Evolutionary conservation across 2,888 invertebrate genomes (phyloP).

Genomic region (Pachycephus smyrnensis): DNA sequence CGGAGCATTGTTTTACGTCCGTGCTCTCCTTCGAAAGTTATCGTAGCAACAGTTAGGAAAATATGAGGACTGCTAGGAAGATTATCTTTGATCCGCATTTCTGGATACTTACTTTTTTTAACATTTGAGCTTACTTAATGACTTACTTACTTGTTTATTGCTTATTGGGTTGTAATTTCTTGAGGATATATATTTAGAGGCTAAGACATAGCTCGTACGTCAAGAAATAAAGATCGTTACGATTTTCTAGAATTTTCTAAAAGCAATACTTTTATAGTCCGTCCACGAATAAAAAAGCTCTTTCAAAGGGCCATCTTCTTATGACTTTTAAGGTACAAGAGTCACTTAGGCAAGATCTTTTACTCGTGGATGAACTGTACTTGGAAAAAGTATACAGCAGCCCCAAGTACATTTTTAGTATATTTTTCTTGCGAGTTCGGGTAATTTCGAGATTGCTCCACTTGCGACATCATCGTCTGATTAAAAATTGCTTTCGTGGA

Average conservation of each 20-base stretch:
- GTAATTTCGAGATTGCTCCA: background rate
- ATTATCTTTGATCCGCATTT: background rate
- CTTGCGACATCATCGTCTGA: conserved; percentile 39
- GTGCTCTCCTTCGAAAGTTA: conserved; percentile 32
- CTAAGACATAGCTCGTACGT: background rate
- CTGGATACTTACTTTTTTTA: background rate
- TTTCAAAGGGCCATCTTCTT: background rate
- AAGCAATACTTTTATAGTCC: background rate
- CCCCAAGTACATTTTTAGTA: background rate
- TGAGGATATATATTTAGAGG: background rate
- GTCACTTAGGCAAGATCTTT: background rate
- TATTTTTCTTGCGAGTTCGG: background rate
- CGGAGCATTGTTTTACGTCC: conserved; percentile 41
- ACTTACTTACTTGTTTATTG: background rate
- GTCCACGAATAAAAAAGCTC: background rate
- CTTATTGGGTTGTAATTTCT: background rate
- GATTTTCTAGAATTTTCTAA: background rate
- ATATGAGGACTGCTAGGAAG: background rate
- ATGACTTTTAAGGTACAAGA: background rate
- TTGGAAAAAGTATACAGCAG: background rate
- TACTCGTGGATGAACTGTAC: background rate
- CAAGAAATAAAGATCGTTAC: background rate
- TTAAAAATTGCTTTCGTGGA: conserved; percentile 34
- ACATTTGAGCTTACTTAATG: background rate
- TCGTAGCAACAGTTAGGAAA: background rate